Percentiles rank a stretch among this genome's conserved stretches.
Evolutionary conservation across 2,888 invertebrate genomes (phyloP).

Genomic region (Campoplex nolae): DNA sequence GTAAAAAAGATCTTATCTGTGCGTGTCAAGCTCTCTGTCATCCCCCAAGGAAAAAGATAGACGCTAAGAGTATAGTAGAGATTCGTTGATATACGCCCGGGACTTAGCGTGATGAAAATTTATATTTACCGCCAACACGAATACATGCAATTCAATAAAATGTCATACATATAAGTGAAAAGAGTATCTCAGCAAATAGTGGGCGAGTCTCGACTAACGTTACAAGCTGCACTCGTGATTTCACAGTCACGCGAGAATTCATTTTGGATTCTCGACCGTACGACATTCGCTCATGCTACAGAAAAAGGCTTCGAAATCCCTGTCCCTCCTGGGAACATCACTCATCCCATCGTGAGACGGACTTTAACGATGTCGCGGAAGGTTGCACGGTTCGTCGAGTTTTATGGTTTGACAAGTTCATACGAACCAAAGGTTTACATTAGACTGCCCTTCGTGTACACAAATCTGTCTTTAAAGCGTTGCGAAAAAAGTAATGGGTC

Average conservation of each 20-base stretch:
- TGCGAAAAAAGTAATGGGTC: background rate
- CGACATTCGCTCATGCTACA: background rate
- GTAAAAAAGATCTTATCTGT: conserved; percentile 51
- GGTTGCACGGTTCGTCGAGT: conserved; percentile 55
- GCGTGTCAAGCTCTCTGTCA: conserved; percentile 32
- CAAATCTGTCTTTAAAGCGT: background rate
- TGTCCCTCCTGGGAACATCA: conserved; percentile 26
- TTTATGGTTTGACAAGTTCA: conserved; percentile 45
- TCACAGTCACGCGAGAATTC: conserved; percentile 47
- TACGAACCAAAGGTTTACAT: conserved; percentile 41
- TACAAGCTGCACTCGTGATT: conserved; percentile 44
- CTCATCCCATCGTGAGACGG: conserved; percentile 38
- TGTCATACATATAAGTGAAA: background rate
- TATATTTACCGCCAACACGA: conserved; percentile 25
- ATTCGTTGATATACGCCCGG: background rate
- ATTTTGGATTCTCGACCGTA: conserved; percentile 12
- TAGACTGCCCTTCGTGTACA: background rate
- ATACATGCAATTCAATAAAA: background rate
- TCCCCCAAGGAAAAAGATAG: conserved; percentile 8
- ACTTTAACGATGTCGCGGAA: conserved; percentile 42
- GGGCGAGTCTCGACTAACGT: conserved; percentile 21
- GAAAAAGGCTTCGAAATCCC: background rate
- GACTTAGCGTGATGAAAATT: conserved; percentile 42
- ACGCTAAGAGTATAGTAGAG: background rate
- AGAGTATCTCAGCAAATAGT: background rate